Evolutionary conservation across 2,888 invertebrate species (phyloP), one percentile per base, ranked within the genome.

Genomic region (Heliconius ismenius): DNA sequence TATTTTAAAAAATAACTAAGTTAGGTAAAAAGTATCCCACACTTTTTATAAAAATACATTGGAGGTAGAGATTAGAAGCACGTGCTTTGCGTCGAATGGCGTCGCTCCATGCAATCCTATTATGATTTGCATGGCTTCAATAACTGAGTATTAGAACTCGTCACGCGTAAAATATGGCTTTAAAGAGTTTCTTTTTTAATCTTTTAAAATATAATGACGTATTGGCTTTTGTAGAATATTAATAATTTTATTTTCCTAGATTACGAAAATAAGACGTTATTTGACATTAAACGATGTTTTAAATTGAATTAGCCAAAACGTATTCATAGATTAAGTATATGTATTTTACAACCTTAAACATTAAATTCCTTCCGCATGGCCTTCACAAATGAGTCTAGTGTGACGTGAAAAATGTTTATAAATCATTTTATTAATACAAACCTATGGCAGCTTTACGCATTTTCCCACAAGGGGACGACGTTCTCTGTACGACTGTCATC

Each of bases 51-150:
- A n/a, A 49, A 58, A 58, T n/a, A 58, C n/a, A n/a, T 18, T 58
- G n/a, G n/a, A 58, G 9, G 3, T 9, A 58, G 54, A 49, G 54
- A n/a, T n/a, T 58, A 58, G 32, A 54, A 70, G 13, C 70, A 70
- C 69, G 69, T 69, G 32, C 26, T 58, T 32, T 32, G 32, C n/a
- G n/a, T n/a, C n/a, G n/a, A n/a, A n/a, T n/a, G n/a, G n/a, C n/a
- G n/a, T 58, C 54, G 32, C n/a, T 70, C n/a, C 11, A 58, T n/a
- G 13, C 58, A 70, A 70, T 70, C 70, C 58, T 70, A 70, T 70
- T 70, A 70, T 2, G 15, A 36, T 32, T 70, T 70, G n/a, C 21
- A 70, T n/a, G n/a, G n/a, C n/a, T n/a, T n/a, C n/a, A n/a, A 36
- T 15, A 36, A 24, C 67, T 24, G 21, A 24, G 69, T 58, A 70